Evolutionary conservation across 2,113 vertebrate species (phyloP), one percentile per base, ranked within the genome.

Genomic region (Galemys pyrenaicus): DNA sequence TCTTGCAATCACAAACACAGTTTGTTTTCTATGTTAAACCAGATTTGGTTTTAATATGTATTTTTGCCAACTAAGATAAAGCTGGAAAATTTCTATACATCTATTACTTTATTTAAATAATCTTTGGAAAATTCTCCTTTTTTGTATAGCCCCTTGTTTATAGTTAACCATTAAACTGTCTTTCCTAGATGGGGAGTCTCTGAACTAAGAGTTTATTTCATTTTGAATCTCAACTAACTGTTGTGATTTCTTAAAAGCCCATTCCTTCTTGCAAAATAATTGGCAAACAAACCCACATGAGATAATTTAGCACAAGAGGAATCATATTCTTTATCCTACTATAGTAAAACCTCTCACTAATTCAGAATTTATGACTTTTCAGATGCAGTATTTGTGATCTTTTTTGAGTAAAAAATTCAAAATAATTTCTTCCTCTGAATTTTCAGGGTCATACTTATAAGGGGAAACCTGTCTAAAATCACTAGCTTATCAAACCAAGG

Each of bases 361-460:
- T 96, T 97, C 97, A 95, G 93, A 97, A 97, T 94, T 95, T 95
- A 85, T 96, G 78, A 60, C 96, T 94, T 70, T 94, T 95, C 92
- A 94, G 71, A 71, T 96, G 26, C 81, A 96, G 92, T 95, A 78
- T 94, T 96, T 96, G 87, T 97, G 84, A 97, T 95, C 19, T 89
- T 94, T 93, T 95, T 96, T 96, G 49, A 95, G 46, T 96, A 89
- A 95, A 96, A 96, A 97, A 94, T 95, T 97, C 96, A 96, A 97
- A 96, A 68, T 97, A 96, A 97, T 96, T 97, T 97, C 97, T 97
- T 96, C 96, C 96, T 97, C 97, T 97, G 97, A 97, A 97, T 97
- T 97, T 97, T 96, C 97, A 97, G 97, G 97, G 95, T 96, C 96
- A 97, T 95, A 96, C 97, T 96, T 96, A 92, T 97, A 97, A 97